Evolutionary conservation across 2,888 invertebrate genomes (phyloP).

Genomic region (Zaprionus lineosus): DNA sequence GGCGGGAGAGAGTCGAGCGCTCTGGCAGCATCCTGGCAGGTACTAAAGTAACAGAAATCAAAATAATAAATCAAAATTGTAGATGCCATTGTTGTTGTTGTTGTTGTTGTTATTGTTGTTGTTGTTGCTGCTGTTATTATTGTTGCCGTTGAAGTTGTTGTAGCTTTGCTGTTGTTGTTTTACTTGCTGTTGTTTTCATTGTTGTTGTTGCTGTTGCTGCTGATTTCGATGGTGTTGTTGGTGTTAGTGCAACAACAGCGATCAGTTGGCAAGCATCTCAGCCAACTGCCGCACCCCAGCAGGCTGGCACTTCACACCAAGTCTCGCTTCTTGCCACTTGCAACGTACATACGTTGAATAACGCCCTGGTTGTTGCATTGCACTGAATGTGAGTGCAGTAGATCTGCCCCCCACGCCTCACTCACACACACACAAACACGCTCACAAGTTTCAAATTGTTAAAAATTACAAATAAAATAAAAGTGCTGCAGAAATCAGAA

Average conservation of each 20-base stretch:
- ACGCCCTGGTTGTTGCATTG: constrained; percentile 17
- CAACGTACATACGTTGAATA: constrained; percentile 4
- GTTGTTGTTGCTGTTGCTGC: not conserved
- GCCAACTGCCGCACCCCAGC: not conserved
- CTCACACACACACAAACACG: not conserved
- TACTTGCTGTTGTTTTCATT: not conserved
- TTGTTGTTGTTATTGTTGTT: not conserved
- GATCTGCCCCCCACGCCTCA: constrained; percentile 10
- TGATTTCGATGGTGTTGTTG: not conserved
- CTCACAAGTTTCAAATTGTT: constrained; percentile 38
- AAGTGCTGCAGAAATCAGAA: constrained; percentile 5
- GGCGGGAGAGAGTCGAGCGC: constrained; percentile 1
- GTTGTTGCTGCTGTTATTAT: not conserved
- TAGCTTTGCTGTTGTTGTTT: constrained; percentile 41
- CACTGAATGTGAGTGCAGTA: constrained; percentile 6
- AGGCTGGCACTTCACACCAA: constrained; percentile 1
- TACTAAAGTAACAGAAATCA: constrained; percentile 68
- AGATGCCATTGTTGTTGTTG: constrained; percentile 14
- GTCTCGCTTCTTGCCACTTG: constrained; percentile 12
- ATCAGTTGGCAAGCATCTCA: constrained; percentile 18
- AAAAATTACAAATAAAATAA: constrained; percentile 59
- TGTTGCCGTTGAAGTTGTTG: too few species aligned
- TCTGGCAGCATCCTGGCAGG: constrained; percentile 47
- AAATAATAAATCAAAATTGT: constrained; percentile 72
- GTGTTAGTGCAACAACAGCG: constrained; percentile 2